phyloP scores from a whole-genome alignment of 1,140 invertebrate genomes.

The Anagrus nilaparvatae region DNA sequence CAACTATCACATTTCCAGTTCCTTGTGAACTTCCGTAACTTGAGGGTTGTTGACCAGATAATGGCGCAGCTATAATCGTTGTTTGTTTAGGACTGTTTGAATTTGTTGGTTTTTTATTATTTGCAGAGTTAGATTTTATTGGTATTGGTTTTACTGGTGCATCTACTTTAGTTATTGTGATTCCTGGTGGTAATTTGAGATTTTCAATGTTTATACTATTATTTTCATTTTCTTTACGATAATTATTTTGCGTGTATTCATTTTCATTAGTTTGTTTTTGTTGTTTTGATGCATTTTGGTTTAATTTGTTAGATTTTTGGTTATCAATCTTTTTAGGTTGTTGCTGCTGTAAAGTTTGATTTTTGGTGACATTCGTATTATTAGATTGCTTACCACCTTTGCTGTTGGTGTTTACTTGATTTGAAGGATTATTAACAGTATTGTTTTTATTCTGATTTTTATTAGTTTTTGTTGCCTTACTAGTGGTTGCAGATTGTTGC shows the following conservation, averaged over 20 bases:
- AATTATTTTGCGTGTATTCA: slow-evolving; percentile 21
- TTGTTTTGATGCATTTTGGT: slow-evolving; percentile 13
- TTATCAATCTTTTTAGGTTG: slow-evolving; percentile 11
- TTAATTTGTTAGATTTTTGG: slow-evolving; percentile 12
- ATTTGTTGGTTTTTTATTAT: slow-evolving; percentile 22
- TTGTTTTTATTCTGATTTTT: slow-evolving; percentile 16
- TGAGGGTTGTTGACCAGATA: slow-evolving; percentile 29
- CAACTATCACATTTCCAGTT: slow-evolving; percentile 53
- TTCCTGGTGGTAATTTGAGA: slow-evolving; percentile 65
- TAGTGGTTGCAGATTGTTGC: slow-evolving; percentile 22
- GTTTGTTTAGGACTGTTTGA: slow-evolving; percentile 34
- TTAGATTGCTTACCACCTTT: slow-evolving; percentile 12
- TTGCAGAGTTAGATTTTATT: slow-evolving; percentile 32
- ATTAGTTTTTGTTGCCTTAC: slow-evolving; percentile 18
- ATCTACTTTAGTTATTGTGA: slow-evolving; percentile 73
- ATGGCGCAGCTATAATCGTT: slow-evolving; percentile 39
- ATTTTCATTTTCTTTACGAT: slow-evolving; percentile 29
- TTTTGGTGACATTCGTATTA: slow-evolving; percentile 17
- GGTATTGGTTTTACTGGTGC: slow-evolving; percentile 40
- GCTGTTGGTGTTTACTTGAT: slow-evolving; percentile 7
- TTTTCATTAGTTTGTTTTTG: slow-evolving; percentile 14
- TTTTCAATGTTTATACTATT: slow-evolving; percentile 49
- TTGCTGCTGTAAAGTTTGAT: slow-evolving; percentile 16
- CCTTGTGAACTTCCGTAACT: slow-evolving; percentile 35
- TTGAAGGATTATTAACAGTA: slow-evolving; percentile 7